Evolutionary conservation across 2,888 invertebrate genomes (phyloP).

Genomic region (Phalera bucephala): DNA sequence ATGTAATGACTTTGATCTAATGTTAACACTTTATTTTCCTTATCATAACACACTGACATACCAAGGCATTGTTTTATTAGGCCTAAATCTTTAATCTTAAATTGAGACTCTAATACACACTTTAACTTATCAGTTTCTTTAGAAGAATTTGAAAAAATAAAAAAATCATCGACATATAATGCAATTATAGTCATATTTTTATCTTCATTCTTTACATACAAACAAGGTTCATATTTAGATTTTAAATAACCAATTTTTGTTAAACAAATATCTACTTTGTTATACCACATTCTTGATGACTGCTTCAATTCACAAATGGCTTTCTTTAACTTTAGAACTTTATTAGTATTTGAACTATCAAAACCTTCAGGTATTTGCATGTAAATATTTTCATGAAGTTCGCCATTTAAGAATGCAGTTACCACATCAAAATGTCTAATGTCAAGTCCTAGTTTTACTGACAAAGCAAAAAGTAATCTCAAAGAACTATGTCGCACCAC

Average conservation of each 20-base stretch:
- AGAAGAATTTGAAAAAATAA: slow-evolving; percentile 9
- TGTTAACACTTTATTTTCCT: no score
- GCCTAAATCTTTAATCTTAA: neutral
- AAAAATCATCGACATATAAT: slow-evolving; percentile 31
- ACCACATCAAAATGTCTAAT: slow-evolving; percentile 3
- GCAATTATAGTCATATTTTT: slow-evolving; percentile 16
- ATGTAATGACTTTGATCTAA: no score
- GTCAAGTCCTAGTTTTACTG: slow-evolving; percentile 2
- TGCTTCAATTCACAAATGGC: slow-evolving; percentile 13
- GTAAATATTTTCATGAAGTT: neutral
- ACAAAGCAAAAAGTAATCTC: slow-evolving; percentile 8
- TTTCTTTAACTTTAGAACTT: slow-evolving; percentile 25
- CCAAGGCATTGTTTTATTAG: neutral
- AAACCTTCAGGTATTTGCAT: neutral
- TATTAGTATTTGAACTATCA: neutral
- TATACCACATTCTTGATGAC: slow-evolving; percentile 26
- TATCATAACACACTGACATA: no score
- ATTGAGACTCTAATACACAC: neutral
- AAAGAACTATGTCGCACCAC: slow-evolving; percentile 7
- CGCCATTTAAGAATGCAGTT: slow-evolving; percentile 2
- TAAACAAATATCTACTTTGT: slow-evolving; percentile 7
- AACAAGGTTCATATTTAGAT: slow-evolving; percentile 29
- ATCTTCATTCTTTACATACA: slow-evolving; percentile 20
- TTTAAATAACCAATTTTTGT: slow-evolving; percentile 1
- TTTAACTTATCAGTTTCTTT: slow-evolving; percentile 1